Evolutionary conservation across 2,113 vertebrate species (phyloP).

Genomic region (Salvelinus alpinus): DNA sequence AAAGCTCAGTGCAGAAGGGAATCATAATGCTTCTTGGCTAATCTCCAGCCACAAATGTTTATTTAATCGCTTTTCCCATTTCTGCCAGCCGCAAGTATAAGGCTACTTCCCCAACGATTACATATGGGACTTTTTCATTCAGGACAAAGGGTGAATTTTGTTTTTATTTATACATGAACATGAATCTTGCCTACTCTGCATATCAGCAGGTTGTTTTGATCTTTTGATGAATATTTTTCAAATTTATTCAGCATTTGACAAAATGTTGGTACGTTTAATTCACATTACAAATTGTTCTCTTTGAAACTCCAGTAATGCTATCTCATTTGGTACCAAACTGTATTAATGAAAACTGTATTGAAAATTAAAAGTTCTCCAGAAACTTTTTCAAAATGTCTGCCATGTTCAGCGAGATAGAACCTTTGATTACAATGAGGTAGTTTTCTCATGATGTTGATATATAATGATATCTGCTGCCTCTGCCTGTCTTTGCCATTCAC

Average conservation of each 20-base stretch:
- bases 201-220: not conserved
- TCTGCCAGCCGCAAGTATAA: slow-evolving; percentile 29
- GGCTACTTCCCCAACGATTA: slow-evolving; percentile 26
- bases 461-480: not conserved
- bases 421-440: slow-evolving; percentile 14
- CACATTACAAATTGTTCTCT: no score
- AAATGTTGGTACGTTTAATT: not conserved
- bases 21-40: slow-evolving; percentile 40
- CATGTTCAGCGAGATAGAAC: not conserved
- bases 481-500: slow-evolving; percentile 2
- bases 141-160: not conserved
- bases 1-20: slow-evolving; percentile 46
- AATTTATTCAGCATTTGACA: not conserved
- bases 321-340: not conserved
- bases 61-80: slow-evolving; percentile 60
- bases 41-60: slow-evolving; percentile 45
- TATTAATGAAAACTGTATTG: not conserved
- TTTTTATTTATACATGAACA: not conserved
- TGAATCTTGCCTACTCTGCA: not conserved
- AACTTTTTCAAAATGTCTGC: not conserved
- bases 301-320: no score
- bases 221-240: not conserved
- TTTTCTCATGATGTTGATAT: not conserved
- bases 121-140: not conserved
- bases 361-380: not conserved